Base-by-base conservation (phyloP, 2,888 invertebrate species). In the Microctonus brassicae region DNA sequence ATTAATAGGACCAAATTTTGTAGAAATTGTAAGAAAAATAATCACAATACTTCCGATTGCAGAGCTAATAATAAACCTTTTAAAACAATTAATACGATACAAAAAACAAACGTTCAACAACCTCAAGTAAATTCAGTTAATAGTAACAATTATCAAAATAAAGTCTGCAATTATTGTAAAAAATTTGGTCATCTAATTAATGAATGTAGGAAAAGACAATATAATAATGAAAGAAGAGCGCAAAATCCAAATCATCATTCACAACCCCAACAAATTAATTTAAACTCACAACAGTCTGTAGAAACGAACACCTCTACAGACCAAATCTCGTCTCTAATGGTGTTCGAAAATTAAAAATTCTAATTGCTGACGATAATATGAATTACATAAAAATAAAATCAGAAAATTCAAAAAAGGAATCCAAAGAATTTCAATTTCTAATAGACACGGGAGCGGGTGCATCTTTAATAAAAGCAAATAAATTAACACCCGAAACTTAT, bases 91-190 rank as follows among this genome's bases (percentile, higher is more conserved):
- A 7, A 39, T 11, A 39, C 39, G n/a, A n/a, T n/a, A n/a, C n/a
- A n/a, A n/a, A n/a, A n/a, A n/a, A n/a, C n/a, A n/a, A 39, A 39
- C 39, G 7, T 10, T 39, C 39, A 39, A 39, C 11, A 7, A 39
- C 7, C 7, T 7, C 39, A 39, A 7, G 11, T 39, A 39, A 39
- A 39, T 39, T 39, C 11, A 39, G 39, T 11, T 39, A 39, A 39
- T 11, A 11, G 9, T 39, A 11, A 39, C 39, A 11, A 7, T 39
- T 10, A 39, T 39, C 39, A 7, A 10, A 39, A 39, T 39, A 61
- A 61, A 33, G 17, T 20, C 13, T 61, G 61, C 17, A 61, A 61
- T 29, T 61, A 61, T 33, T 61, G 61, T 26, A 61, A 61, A 61
- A 61, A 61, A 13, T n/a, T 17, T 1, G 61, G 61, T 11, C 61